Evolutionary conservation across 2,797 vertebrate genomes (phyloP), one percentile per base, ranked within the genome.

Genomic region (Diceros bicornis): DNA sequence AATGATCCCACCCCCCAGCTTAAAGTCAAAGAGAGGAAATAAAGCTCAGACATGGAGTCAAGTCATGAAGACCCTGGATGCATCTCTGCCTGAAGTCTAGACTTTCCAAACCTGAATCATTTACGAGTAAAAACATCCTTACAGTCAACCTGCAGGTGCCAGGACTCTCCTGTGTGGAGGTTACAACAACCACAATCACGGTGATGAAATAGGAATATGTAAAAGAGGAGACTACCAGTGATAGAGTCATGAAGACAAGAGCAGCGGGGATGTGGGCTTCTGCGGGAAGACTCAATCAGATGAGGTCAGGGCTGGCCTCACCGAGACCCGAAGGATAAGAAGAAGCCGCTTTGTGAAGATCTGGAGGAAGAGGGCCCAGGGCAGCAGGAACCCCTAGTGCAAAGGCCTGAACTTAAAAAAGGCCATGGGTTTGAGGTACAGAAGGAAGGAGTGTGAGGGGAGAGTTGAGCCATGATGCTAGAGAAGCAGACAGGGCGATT

Each of bases 201-300:
- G 21, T 16, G n/a, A 20, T 13, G 34, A 23, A 37, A 75, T 27
- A 37, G 6, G 32, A 47, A 14, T 16, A 21, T 6, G 13, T 84
- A 34, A 50, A 16, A 50, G 82, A 57, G 12, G 75, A 23, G 29
- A 50, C 23, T 2, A n/a, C 62, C 41, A 50, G 62, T 11, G 44
- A 17, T 10, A 23, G 12, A 29, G 41, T 32, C 61, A 21, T 21
- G 29, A 64, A n/a, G n/a, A 32, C 32, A 59, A 18, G 0, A 29
- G 52, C 37, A 1, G n/a, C 0, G 27, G 32, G 25, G 17, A 2
- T 2, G 68, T 17, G 13, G 1, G 23, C 2, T 32, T 20, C 21
- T 8, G 32, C 7, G 6, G 32, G 64, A 18, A n/a, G 64, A 32
- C 32, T 66, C 14, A 8, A 32, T 66, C 32, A 66, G 32, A 17